Percentiles rank a stretch among this genome's conserved stretches.
Conservation (phyloP, 2,113 vertebrate genomes). For the Petrocephalus zakoni region DNA sequence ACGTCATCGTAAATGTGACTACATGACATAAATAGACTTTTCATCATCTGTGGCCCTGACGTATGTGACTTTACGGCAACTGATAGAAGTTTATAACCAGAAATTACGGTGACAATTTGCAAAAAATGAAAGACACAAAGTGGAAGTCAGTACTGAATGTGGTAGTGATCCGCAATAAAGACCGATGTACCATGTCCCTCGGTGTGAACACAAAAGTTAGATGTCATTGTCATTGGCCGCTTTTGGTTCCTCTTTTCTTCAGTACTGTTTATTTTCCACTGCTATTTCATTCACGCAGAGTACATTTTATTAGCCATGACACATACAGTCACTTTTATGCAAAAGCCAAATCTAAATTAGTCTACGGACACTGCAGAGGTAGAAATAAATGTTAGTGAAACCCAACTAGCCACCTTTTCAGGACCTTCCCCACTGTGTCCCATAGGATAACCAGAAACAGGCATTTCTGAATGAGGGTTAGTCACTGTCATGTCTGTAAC, state of each 20-base stretch:
- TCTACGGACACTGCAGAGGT: background rate
- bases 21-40: background rate
- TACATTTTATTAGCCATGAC: background rate
- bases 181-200: background rate
- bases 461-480: background rate
- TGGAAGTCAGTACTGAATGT: background rate
- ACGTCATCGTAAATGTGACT: background rate
- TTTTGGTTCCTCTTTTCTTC: conserved; percentile 10
- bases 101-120: background rate
- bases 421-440: background rate
- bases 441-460: background rate
- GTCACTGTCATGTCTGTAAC: background rate
- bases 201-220: background rate
- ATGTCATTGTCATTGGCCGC: background rate
- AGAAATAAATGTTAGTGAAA: background rate
- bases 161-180: background rate
- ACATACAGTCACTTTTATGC: background rate
- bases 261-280: background rate
- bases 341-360: background rate
- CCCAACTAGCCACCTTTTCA: background rate
- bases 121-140: background rate
- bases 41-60: background rate
- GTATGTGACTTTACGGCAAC: background rate
- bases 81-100: background rate
- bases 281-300: background rate